Conservation (phyloP, 2,888 invertebrate species). For the Caenorhabditis sinica region DNA sequence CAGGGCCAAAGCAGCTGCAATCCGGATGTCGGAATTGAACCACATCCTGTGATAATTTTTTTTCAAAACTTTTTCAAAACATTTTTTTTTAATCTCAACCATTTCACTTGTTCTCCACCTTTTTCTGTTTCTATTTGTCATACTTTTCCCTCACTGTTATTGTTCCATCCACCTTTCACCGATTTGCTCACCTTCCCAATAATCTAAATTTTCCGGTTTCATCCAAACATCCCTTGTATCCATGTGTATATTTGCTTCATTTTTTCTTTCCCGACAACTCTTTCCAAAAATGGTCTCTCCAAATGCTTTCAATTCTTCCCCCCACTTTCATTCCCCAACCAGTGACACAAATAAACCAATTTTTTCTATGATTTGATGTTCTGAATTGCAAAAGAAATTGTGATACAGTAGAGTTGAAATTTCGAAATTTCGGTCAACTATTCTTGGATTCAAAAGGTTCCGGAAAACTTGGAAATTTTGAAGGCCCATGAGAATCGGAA, state of each 20-base stretch:
- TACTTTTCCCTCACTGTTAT: slow-evolving; percentile 6
- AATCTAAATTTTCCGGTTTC: slow-evolving; percentile 17
- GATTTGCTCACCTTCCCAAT: background rate
- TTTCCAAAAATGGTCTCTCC: slow-evolving; percentile 44
- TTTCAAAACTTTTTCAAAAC: slow-evolving; percentile 52
- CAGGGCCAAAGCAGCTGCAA: slow-evolving; percentile 11
- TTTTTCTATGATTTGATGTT: slow-evolving; percentile 25
- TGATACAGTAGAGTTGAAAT: slow-evolving; percentile 36
- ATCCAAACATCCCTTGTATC: background rate
- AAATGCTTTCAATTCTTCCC: background rate
- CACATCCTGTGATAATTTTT: slow-evolving; percentile 10
- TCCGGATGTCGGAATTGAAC: slow-evolving; percentile 15
- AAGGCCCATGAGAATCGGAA: too few species aligned
- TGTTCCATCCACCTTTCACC: background rate
- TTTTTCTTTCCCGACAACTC: slow-evolving; percentile 5
- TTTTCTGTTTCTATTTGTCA: slow-evolving; percentile 48
- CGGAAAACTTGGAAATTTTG: too few species aligned
- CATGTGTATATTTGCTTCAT: slow-evolving; percentile 58
- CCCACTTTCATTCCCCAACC: slow-evolving; percentile 41
- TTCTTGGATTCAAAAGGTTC: too few species aligned
- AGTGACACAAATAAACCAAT: slow-evolving; percentile 35
- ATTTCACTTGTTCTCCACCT: slow-evolving; percentile 51
- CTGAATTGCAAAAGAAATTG: background rate
- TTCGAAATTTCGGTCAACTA: too few species aligned
- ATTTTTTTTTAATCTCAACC: slow-evolving; percentile 32